These are phyloP conservation scores for Epinotia bilunana DNA, from an alignment of 2,888 invertebrate species.

Conservation along the genomic window DNA sequence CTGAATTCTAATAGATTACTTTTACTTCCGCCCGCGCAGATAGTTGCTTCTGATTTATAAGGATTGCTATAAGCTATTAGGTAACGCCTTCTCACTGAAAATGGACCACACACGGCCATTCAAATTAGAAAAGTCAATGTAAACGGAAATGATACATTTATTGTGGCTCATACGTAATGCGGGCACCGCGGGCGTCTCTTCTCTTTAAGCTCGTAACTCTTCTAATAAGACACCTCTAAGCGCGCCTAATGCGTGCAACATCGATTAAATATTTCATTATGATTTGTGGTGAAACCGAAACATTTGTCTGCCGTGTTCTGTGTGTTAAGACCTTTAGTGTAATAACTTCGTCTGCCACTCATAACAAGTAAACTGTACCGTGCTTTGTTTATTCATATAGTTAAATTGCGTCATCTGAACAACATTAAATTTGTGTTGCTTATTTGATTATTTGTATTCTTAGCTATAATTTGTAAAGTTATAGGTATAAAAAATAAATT, in stretches of 20 bases:
- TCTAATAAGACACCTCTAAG: slow-evolving; percentile 77
- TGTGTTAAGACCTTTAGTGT: slow-evolving; percentile 68
- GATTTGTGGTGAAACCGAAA: slow-evolving; percentile 73
- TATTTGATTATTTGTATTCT: background rate
- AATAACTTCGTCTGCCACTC: slow-evolving; percentile 55
- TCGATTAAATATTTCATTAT: slow-evolving; percentile 75
- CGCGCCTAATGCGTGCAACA: slow-evolving; percentile 72
- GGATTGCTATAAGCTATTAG: slow-evolving; percentile 63
- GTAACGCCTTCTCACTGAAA: slow-evolving; percentile 67
- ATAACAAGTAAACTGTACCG: slow-evolving; percentile 31
- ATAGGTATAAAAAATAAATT: too few species aligned
- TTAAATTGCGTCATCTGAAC: background rate
- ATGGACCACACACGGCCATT: slow-evolving; percentile 77
- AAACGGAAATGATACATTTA: slow-evolving; percentile 80
- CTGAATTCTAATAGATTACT: slow-evolving; percentile 51
- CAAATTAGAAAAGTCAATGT: slow-evolving; percentile 77
- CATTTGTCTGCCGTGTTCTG: slow-evolving; percentile 63
- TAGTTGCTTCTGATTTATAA: slow-evolving; percentile 64
- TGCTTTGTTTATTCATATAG: slow-evolving; percentile 10
- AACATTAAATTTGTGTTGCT: slow-evolving; percentile 1
- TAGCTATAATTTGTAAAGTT: background rate
- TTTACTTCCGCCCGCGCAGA: slow-evolving; percentile 46
- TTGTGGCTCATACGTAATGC: slow-evolving; percentile 68
- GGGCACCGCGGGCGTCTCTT: slow-evolving; percentile 77
- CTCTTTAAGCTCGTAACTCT: slow-evolving; percentile 77